Conservation (phyloP, 2,797 vertebrate genomes). For the Urophycis tenuis region DNA sequence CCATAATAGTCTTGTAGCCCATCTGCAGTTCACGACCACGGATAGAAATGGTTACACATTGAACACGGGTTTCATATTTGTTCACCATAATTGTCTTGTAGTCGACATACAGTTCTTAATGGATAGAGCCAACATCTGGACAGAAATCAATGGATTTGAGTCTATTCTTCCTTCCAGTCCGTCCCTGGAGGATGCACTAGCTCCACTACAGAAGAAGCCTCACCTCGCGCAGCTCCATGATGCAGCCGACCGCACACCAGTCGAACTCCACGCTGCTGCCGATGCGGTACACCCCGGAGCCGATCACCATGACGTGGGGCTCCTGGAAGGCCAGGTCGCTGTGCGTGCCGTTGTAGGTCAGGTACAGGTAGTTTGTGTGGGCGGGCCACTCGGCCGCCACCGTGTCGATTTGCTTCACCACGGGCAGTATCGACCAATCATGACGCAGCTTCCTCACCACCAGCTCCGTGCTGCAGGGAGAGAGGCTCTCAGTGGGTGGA, state of each 20-base stretch:
- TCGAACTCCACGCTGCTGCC: slow-evolving; percentile 98
- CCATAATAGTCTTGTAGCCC: slow-evolving; percentile 98
- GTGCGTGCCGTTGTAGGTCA: slow-evolving; percentile 84
- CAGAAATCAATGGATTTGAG: not conserved
- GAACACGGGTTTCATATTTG: slow-evolving; percentile 91
- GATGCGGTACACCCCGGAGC: slow-evolving; percentile 94
- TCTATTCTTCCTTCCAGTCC: not conserved
- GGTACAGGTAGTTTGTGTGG: slow-evolving; percentile 93
- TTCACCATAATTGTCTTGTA: slow-evolving; percentile 99
- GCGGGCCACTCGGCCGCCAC: slow-evolving; percentile 97
- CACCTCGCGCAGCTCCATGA: slow-evolving; percentile 91
- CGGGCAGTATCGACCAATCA: slow-evolving; percentile 84
- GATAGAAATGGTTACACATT: not conserved
- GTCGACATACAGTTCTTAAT: slow-evolving; percentile 79
- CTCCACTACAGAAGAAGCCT: rapidly evolving
- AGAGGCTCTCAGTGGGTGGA: not conserved
- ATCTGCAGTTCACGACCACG: slow-evolving; percentile 67
- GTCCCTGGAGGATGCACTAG: not conserved
- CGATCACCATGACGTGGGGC: slow-evolving; percentile 90
- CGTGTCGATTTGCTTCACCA: slow-evolving; percentile 96
- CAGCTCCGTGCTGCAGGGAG: slow-evolving; percentile 81
- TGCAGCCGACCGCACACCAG: slow-evolving; percentile 96
- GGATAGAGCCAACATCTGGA: not conserved
- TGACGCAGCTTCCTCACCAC: slow-evolving; percentile 86
- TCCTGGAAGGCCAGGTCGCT: slow-evolving; percentile 80